Base-by-base conservation (phyloP, 1,140 invertebrate species). In the Vanessa tameamea region DNA sequence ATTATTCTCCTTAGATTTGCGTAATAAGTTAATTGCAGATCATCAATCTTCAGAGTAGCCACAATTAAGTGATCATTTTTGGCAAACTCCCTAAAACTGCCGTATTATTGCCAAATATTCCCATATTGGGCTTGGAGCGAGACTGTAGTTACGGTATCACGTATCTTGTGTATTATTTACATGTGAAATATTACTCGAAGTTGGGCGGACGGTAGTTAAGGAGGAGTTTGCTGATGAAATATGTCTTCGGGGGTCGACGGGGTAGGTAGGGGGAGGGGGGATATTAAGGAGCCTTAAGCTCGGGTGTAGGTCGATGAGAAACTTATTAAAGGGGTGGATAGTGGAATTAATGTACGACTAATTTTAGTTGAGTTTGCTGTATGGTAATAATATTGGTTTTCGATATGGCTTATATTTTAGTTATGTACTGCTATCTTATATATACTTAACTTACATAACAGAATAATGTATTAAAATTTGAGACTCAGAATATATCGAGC, bases 251-350 rank as follows among this genome's bases (percentile, higher is more conserved):
- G 86, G 66, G 80, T 73, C 53, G 53, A 67, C 73, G 75, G 76
- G 72, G 79, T 48, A 48, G 76, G 43, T 50, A 9, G 64, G 71
- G 66, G 59, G 47, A 69, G 81, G 76, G 37, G 64, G 68, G 71
- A 79, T 74, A 85, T 84, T 87, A 89, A 88, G 89, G 89, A 79
- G 86, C 88, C 89, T 89, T 90, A 90, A 89, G 88, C 89, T 84
- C 81, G 78, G 82, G 81, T 76, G 74, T 78, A 78, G 81, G 78
- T 81, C 83, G 84, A 85, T 87, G 78, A 72, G 78, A 82, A 84
- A 86, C 85, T 87, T 87, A 85, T 86, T 83, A 85, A 85, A 79
- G 78, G 67, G 84, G 75, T 76, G 77, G 75, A 70, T 71, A 72
- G 64, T 78, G 64, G 73, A 75, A 72, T 78, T 82, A 80, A 80